Percentiles rank a stretch among this genome's conserved stretches.
Evolutionary conservation across 2,797 vertebrate genomes (phyloP).

Genomic region (Pangasius sanitwongsei): DNA sequence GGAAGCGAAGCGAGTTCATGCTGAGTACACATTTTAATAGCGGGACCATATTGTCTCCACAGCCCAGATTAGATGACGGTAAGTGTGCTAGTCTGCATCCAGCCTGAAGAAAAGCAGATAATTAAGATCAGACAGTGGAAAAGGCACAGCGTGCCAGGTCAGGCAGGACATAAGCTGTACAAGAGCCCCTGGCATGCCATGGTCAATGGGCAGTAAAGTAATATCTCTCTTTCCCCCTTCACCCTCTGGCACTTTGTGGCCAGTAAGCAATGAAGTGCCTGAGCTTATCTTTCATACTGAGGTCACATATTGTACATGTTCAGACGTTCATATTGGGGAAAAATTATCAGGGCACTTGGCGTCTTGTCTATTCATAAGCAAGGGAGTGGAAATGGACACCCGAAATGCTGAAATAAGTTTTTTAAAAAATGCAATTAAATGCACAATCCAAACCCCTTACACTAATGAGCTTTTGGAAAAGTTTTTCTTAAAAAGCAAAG

Average conservation of each 20-base stretch:
- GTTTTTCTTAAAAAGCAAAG: background rate
- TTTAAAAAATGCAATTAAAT: background rate
- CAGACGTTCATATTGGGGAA: background rate
- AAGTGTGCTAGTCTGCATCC: constrained; percentile 39
- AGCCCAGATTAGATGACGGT: constrained; percentile 23
- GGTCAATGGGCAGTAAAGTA: constrained; percentile 37
- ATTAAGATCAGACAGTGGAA: constrained; percentile 52
- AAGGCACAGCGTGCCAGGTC: constrained; percentile 35
- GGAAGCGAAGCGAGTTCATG: constrained; percentile 17
- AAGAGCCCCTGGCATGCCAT: constrained; percentile 18
- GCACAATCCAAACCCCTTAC: background rate
- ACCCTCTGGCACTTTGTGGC: constrained; percentile 24
- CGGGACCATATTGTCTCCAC: constrained; percentile 22
- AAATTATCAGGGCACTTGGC: background rate
- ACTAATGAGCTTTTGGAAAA: background rate
- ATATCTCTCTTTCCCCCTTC: constrained; percentile 4
- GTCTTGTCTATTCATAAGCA: background rate
- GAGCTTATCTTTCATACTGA: constrained; percentile 14
- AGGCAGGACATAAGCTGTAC: constrained; percentile 33
- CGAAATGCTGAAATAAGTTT: background rate
- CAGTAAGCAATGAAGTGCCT: constrained; percentile 4
- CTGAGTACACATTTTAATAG: constrained; percentile 31
- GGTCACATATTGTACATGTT: constrained; percentile 1
- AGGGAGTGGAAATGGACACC: background rate
- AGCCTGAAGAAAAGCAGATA: constrained; percentile 45